phyloP scores from a whole-genome alignment of 2,888 invertebrate genomes.

The Cephus pulcher region DNA sequence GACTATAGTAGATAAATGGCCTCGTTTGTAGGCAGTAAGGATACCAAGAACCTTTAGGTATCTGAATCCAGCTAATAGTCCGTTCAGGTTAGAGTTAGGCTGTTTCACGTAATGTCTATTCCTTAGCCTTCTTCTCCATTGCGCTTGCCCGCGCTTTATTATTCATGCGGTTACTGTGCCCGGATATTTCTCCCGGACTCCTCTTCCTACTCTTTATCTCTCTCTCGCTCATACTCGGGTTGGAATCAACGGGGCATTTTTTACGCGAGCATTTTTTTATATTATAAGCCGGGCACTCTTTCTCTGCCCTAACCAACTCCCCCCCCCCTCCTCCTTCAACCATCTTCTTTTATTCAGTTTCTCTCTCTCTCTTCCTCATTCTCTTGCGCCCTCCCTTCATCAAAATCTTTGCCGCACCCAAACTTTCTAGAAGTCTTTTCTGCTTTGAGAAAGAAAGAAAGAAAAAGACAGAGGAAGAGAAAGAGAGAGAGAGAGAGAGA shows the following conservation, averaged over 20 bases:
- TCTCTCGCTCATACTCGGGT: slow-evolving; percentile 1
- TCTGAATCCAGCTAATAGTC: background rate
- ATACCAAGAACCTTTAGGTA: background rate
- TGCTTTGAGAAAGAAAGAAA: background rate
- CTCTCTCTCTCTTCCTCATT: background rate
- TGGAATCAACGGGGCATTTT: background rate
- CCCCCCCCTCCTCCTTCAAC: background rate
- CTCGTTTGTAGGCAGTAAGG: background rate
- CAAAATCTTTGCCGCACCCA: background rate
- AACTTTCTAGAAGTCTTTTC: background rate
- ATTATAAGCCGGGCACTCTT: slow-evolving; percentile 15
- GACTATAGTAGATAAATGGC: background rate
- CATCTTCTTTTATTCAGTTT: background rate
- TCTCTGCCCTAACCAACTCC: background rate
- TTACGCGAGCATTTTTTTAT: slow-evolving; percentile 13
- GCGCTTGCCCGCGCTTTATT: slow-evolving; percentile 21
- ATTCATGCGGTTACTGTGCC: slow-evolving; percentile 22
- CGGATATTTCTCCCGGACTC: background rate
- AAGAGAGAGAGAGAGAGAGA: no score
- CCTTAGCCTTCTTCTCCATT: background rate
- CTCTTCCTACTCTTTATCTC: slow-evolving; percentile 6
- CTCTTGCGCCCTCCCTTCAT: background rate
- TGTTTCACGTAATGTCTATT: background rate
- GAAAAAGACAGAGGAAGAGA: no score
- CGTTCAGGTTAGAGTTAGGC: background rate